A percentile compares a stretch with the other conserved stretches of the same genome.
These are phyloP conservation scores for Ostrea edulis DNA, from an alignment of 1,140 invertebrate genomes.

Conservation along the genomic window DNA sequence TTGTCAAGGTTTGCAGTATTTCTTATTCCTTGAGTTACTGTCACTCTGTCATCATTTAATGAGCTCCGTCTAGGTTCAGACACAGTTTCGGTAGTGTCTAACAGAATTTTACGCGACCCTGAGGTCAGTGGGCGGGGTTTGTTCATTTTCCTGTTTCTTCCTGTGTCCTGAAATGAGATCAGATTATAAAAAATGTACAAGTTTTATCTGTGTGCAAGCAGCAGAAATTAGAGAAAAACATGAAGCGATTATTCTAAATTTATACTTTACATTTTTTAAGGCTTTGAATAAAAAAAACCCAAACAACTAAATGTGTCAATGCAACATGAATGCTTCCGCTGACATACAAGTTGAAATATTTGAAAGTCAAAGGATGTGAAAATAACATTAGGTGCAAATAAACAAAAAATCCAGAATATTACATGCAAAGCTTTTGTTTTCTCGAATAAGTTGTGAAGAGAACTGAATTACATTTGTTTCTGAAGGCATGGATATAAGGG, in stretches of 20 bases:
- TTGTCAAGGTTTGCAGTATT: constrained; percentile 31
- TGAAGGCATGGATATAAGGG: too few relatives aligned
- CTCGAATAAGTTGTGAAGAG: too few relatives aligned
- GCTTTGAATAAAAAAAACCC: too few relatives aligned
- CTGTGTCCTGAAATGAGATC: not conserved
- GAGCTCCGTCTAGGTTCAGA: constrained; percentile 25
- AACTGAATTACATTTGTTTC: too few relatives aligned
- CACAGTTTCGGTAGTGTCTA: not conserved
- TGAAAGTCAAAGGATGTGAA: too few relatives aligned
- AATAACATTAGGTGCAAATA: too few relatives aligned
- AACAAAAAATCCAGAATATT: too few relatives aligned
- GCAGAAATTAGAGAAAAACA: not conserved
- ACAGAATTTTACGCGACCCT: not conserved
- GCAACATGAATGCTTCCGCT: too few relatives aligned
- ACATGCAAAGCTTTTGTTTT: too few relatives aligned
- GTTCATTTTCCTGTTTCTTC: constrained; percentile 57
- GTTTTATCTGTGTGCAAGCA: not conserved
- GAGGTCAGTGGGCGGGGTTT: constrained; percentile 61
- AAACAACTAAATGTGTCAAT: not conserved
- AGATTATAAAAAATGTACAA: not conserved
- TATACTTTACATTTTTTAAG: too few relatives aligned
- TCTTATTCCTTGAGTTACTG: constrained; percentile 27
- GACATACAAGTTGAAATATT: too few relatives aligned
- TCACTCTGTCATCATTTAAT: constrained; percentile 14
- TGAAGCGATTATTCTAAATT: too few relatives aligned